These are phyloP conservation scores for Daptonema setosum DNA, from an alignment of 2,888 invertebrate species.

Conservation along the genomic window DNA sequence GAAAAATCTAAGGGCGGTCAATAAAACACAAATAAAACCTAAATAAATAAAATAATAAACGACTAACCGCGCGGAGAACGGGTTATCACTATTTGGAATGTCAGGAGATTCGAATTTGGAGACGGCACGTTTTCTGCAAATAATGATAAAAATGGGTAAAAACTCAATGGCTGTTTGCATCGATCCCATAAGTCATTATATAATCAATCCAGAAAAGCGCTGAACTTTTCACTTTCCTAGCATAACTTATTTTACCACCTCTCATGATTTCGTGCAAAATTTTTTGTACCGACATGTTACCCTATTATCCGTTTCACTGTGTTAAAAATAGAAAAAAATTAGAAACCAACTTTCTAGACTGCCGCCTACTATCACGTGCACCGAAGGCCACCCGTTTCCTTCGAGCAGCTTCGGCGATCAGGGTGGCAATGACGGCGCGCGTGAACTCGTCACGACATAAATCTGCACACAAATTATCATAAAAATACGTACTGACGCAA, in stretches of 20 bases:
- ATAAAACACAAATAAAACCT: not conserved
- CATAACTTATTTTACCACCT: too few species aligned
- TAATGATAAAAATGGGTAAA: not conserved
- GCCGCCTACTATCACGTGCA: slow-evolving; percentile 21
- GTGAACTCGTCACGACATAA: slow-evolving; percentile 23
- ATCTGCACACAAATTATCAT: too few species aligned
- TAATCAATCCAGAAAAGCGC: too few species aligned
- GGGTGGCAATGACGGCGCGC: slow-evolving; percentile 16
- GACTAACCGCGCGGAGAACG: slow-evolving; percentile 20
- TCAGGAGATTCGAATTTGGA: slow-evolving; percentile 25
- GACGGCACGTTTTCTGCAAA: slow-evolving; percentile 6
- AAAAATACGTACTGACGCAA: too few species aligned
- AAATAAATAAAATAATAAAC: not conserved
- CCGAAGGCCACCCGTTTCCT: slow-evolving; percentile 19
- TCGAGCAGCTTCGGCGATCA: slow-evolving; percentile 17
- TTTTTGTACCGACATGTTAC: too few species aligned
- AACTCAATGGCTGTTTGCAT: too few species aligned
- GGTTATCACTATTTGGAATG: slow-evolving; percentile 13
- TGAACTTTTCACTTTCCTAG: too few species aligned
- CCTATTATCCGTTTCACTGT: too few species aligned
- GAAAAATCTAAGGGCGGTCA: too few species aligned
- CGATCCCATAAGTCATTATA: too few species aligned
- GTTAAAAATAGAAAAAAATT: not conserved
- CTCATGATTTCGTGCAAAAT: too few species aligned
- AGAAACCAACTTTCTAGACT: slow-evolving; percentile 16